Evolutionary conservation across 2,113 vertebrate genomes (phyloP).

Genomic region (Carettochelys insculpta): DNA sequence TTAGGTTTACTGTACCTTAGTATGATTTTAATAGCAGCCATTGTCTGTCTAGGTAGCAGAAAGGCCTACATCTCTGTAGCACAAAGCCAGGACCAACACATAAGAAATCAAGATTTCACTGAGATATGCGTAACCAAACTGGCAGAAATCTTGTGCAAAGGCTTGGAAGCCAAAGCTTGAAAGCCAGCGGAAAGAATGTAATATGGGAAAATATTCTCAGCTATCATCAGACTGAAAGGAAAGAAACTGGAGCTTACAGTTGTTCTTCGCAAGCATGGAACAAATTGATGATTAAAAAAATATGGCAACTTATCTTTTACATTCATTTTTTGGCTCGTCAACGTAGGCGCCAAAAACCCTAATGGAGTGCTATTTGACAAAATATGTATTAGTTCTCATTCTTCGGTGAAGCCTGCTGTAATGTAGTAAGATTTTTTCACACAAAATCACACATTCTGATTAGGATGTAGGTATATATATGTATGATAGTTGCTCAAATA

Average conservation of each 20-base stretch:
- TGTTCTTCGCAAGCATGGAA: background rate
- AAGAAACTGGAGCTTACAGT: background rate
- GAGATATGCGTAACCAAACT: background rate
- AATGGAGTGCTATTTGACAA: slow-evolving; percentile 11
- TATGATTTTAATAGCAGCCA: background rate
- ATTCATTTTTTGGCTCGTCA: background rate
- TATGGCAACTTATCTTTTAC: background rate
- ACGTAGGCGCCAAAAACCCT: background rate
- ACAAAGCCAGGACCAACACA: background rate
- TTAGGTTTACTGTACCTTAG: background rate
- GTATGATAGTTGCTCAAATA: background rate
- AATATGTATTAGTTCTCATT: background rate
- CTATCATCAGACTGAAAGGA: slow-evolving; percentile 21
- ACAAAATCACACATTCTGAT: background rate
- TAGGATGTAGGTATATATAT: background rate
- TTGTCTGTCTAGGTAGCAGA: background rate
- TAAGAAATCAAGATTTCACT: slow-evolving; percentile 5
- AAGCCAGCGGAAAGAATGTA: background rate
- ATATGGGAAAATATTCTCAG: background rate
- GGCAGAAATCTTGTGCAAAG: background rate
- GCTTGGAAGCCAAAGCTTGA: background rate
- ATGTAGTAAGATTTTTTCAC: background rate
- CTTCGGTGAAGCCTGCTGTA: background rate
- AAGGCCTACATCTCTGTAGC: background rate
- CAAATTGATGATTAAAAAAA: background rate